A percentile compares a stretch with the other conserved stretches of the same genome.
phyloP scores from a whole-genome alignment of 2,888 invertebrate species.

The Suillia variegata region DNA sequence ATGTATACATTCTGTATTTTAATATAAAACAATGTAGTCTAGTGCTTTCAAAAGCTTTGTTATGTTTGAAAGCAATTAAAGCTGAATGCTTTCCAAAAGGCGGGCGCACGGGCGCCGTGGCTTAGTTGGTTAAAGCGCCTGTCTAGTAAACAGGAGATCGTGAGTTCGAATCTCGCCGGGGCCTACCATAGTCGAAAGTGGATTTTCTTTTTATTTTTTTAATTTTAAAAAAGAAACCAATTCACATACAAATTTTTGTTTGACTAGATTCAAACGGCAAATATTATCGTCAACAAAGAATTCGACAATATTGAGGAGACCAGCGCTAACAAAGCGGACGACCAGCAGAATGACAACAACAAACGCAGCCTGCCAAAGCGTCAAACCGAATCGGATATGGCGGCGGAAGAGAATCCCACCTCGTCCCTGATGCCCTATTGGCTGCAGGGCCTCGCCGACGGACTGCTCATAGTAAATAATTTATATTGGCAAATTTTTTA shows the following conservation, averaged over 20 bases:
- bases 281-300: too few species aligned
- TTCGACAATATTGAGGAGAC: too few species aligned
- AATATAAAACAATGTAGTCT: too few species aligned
- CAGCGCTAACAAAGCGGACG: neutral
- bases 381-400: neutral
- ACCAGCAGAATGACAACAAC: neutral
- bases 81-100: neutral
- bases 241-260: too few species aligned
- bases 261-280: too few species aligned
- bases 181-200: too few species aligned
- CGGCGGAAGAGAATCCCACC: too few species aligned
- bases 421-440: neutral
- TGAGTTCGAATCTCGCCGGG: slow-evolving; percentile 62
- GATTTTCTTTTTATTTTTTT: too few species aligned
- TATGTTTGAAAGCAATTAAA: too few species aligned
- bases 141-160: slow-evolving; percentile 62
- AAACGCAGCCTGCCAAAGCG: neutral
- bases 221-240: too few species aligned
- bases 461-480: neutral
- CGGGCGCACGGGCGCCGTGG: slow-evolving; percentile 57
- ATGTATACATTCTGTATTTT: too few species aligned
- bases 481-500: neutral
- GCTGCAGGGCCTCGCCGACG: neutral
- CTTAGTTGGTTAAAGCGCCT: slow-evolving; percentile 62
- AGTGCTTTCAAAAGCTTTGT: too few species aligned